These are phyloP conservation scores for Pantelozetes paolii DNA, from an alignment of 2,888 invertebrate species.

Conservation along the genomic window DNA sequence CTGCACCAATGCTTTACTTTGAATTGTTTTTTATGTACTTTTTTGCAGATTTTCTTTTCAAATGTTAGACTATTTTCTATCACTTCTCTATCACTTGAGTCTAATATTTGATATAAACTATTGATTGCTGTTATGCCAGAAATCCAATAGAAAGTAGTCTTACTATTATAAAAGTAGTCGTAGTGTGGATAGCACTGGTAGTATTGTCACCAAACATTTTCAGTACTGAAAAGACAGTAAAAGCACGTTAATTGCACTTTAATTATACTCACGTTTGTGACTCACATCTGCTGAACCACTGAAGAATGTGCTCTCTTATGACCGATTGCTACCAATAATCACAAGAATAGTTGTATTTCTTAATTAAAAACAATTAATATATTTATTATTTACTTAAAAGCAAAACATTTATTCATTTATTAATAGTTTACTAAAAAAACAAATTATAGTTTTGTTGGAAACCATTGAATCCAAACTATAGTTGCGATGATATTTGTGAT, in stretches of 20 bases:
- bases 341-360: not conserved
- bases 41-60: conserved; percentile 21
- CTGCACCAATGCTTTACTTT: conserved; percentile 11
- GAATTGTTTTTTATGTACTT: not conserved
- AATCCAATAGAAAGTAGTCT: conserved; percentile 29
- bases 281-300: not conserved
- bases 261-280: conserved; percentile 10
- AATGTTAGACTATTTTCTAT: not conserved
- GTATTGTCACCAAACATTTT: not conserved
- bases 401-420: not conserved
- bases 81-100: not conserved
- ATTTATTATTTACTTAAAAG: not conserved
- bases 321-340: not conserved
- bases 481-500: conserved; percentile 7
- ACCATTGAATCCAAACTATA: not conserved
- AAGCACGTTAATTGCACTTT: conserved; percentile 36
- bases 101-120: conserved; percentile 13
- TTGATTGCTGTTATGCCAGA: conserved; percentile 36
- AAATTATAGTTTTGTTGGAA: not conserved
- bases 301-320: not conserved
- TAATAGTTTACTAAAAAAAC: not conserved
- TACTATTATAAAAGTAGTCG: not conserved
- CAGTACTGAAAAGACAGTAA: conserved; percentile 11
- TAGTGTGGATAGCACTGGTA: conserved; percentile 2
- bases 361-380: not conserved